Evolutionary conservation across 2,113 vertebrate genomes (phyloP), one percentile per base, ranked within the genome.

Genomic region (Colius striatus): DNA sequence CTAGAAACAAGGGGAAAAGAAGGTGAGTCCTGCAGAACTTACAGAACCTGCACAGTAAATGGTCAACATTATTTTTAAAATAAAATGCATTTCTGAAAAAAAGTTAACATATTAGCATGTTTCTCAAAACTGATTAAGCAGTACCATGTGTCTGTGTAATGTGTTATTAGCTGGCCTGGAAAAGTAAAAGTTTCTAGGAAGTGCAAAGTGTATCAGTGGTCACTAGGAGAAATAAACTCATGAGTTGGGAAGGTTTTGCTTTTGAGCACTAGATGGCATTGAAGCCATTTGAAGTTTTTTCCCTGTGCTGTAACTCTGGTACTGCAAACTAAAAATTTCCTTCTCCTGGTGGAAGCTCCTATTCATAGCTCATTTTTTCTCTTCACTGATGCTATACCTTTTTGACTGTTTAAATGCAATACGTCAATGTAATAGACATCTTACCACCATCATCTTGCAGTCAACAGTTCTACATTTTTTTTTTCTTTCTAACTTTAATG

Each of bases 211-310:
- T 38, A 22, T 78, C 13, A 25, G 26, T 61, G 13, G 7, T 91
- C 0, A 1, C 65, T 60, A 70, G 67, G 45, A 36, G 38, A 79
- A 43, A 15, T 27, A 54, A 75, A 45, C 23, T 26, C 0, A 0
- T 12, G 22, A 61, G 36, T 65, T 48, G 13, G 8, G 34, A 19
- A 57, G 5, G 15, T 71, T 74, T 70, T 77, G 36, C 0, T 62
- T 94, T 67, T 80, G 63, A 79, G 83, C 97, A 94, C 93, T 95
- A 95, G 96, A 60, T 96, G 96, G 93, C 94, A 91, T 60, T 68
- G 83, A 87, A 80, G 53, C 50, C 25, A 25, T 23, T 16, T 11
- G 7, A 26, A 47, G 27, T 26, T 67, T 68, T 78, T 54, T 6
- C 13, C 84, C 27, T 53, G 32, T 51, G 10, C 63, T 84, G 38